A percentile compares a stretch with the other conserved stretches of the same genome.
These are phyloP conservation scores for Mus minutoides DNA, from an alignment of 2,797 vertebrate genomes.

Conservation along the genomic window DNA sequence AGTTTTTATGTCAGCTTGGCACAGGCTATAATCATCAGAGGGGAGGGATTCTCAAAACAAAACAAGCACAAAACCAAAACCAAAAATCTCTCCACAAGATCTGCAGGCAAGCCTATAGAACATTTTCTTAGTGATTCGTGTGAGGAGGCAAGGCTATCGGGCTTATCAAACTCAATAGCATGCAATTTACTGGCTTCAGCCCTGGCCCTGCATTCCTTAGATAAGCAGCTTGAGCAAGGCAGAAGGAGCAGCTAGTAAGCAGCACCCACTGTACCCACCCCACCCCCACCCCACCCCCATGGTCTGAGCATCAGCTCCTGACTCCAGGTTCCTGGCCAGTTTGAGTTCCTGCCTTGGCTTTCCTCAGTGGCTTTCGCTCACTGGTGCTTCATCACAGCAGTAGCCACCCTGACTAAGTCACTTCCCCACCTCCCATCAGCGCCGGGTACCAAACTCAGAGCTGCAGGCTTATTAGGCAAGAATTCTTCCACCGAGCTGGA, in stretches of 20 bases:
- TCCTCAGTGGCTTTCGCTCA: not conserved
- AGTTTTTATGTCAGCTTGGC: not conserved
- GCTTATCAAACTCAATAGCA: not conserved
- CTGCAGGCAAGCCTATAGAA: not conserved
- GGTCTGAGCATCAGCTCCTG: not conserved
- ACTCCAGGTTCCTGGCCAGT: not conserved
- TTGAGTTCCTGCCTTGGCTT: not conserved
- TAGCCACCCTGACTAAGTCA: not conserved
- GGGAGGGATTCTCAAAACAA: not conserved
- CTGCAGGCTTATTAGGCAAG: not conserved
- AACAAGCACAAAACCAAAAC: not conserved
- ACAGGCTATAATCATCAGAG: not conserved
- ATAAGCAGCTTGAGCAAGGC: not conserved
- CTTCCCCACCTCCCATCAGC: not conserved
- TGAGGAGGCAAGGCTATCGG: not conserved
- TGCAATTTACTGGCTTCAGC: not conserved
- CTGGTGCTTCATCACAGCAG: not conserved
- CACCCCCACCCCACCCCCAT: not conserved
- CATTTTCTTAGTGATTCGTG: not conserved
- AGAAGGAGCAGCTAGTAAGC: not conserved
- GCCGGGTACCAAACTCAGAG: not conserved
- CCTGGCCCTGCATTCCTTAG: not conserved
- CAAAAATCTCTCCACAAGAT: not conserved
- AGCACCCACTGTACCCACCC: not conserved
- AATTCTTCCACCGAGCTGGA: not conserved